Conservation (phyloP, 2,113 vertebrate species). For the Gymnarchus niloticus region DNA sequence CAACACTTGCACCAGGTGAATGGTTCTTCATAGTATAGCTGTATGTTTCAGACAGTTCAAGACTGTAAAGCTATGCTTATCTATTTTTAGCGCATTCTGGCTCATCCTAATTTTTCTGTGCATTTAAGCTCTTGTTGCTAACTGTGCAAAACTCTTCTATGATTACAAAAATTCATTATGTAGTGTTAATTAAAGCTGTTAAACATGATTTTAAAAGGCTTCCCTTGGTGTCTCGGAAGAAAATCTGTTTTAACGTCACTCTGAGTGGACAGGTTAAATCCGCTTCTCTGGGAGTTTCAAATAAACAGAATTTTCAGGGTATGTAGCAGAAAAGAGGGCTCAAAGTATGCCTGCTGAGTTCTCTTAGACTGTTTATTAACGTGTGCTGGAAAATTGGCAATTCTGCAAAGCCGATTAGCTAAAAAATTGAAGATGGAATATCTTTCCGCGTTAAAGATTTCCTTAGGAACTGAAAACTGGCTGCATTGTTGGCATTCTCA, state of each 20-base stretch:
- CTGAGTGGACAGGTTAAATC: slow-evolving; percentile 65
- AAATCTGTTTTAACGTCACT: slow-evolving; percentile 63
- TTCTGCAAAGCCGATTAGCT: slow-evolving; percentile 56
- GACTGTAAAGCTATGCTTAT: background rate
- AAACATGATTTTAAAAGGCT: slow-evolving; percentile 68
- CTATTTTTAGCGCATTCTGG: background rate
- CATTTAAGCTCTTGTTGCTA: slow-evolving; percentile 58
- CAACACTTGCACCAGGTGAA: background rate
- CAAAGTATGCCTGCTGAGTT: slow-evolving; percentile 35
- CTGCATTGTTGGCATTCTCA: slow-evolving; percentile 27
- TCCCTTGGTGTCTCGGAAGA: slow-evolving; percentile 54
- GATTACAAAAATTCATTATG: slow-evolving; percentile 59
- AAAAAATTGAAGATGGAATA: slow-evolving; percentile 49
- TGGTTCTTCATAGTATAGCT: background rate
- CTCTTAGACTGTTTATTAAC: slow-evolving; percentile 37
- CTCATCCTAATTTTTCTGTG: slow-evolving; percentile 53
- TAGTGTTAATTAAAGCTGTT: slow-evolving; percentile 59
- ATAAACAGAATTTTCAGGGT: slow-evolving; percentile 64
- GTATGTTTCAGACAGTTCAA: background rate
- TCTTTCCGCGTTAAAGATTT: slow-evolving; percentile 43
- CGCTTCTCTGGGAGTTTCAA: slow-evolving; percentile 63
- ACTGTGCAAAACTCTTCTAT: slow-evolving; percentile 57
- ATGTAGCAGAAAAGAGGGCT: slow-evolving; percentile 49
- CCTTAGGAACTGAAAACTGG: slow-evolving; percentile 32
- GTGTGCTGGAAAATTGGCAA: slow-evolving; percentile 52